Evolutionary conservation across 2,888 invertebrate genomes (phyloP), one percentile per base, ranked within the genome.

Genomic region (Zonitis immaculata): DNA sequence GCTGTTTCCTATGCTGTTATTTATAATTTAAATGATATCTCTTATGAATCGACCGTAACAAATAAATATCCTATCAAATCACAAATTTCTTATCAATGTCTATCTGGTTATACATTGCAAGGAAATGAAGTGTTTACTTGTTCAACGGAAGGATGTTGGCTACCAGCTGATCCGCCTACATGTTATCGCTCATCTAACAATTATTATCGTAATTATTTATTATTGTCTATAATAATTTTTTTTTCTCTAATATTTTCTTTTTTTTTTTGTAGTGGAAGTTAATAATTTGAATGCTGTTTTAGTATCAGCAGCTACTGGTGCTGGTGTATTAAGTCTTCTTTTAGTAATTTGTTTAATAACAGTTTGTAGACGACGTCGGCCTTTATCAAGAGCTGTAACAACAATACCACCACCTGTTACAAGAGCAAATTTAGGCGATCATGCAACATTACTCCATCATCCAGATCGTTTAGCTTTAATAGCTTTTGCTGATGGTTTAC

Each of bases 381-480:
- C 70, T 39, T 54, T 72, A 46, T 60, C 70, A 26, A 67, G 72
- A 32, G 62, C 71, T 14, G 67, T 72, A 42, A 28, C 39, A 39
- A 54, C 71, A 12, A 63, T 71, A 43, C 63, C 71, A 12, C 64
- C 69, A 4, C 66, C 72, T 12, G 64, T 66, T 18, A 67, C 60
- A 35, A 58, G 65, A 35, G 63, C 67, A 44, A 68, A 66, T 59
- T 61, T 69, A 48, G 67, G 68, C 27, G 73, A 74, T 63, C 74
- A 74, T 54, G 71, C 72, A 6, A 67, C 68, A 39, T 65, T 74
- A 25, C 60, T 74, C 35, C 73, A 75, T 39, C 77, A 78, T 66
- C 77, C 77, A n/a, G 80, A 80, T 65, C 67, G 80, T 44, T 69
- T 80, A 61, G 79, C 80, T 27, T 70, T 80, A 54, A 80, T 80